Evolutionary conservation across 2,797 vertebrate species (phyloP).

Genomic region (Oophaga sylvatica): DNA sequence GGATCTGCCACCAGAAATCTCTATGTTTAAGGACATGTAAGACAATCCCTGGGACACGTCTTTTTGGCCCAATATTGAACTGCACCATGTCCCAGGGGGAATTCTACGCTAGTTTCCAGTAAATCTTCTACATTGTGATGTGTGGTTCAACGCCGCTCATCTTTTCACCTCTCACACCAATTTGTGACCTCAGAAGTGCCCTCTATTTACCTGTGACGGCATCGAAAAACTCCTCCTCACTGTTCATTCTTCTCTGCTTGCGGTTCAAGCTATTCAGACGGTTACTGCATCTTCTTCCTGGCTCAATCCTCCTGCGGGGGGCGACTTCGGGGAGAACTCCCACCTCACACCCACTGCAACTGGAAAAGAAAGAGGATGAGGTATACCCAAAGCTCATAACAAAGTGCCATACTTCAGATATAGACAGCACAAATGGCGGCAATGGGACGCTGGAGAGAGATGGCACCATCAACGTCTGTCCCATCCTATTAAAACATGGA

Average conservation of each 20-base stretch:
- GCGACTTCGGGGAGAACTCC: background rate
- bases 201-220: constrained; percentile 86
- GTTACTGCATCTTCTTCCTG: constrained; percentile 48
- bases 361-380: constrained; percentile 9
- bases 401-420: background rate
- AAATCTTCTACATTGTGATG: background rate
- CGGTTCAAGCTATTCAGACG: background rate
- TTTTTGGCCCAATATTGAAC: too few relatives aligned
- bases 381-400: background rate
- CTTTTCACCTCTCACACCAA: background rate
- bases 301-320: background rate
- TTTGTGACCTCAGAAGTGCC: background rate
- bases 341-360: background rate
- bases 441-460: too few relatives aligned
- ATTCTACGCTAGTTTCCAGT: background rate
- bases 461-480: too few relatives aligned
- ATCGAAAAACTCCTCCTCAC: constrained; percentile 96
- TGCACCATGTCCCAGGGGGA: too few relatives aligned
- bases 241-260: constrained; percentile 82
- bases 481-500: too few relatives aligned
- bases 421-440: too few relatives aligned
- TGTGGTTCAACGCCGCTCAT: background rate
- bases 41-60: too few relatives aligned
- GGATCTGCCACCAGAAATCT: too few relatives aligned
- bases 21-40: too few relatives aligned